A percentile compares a stretch with the other conserved stretches of the same genome.
These are phyloP conservation scores for Luidia sarsii DNA, from an alignment of 53 echinoderm and acorn worm species.

Conservation along the genomic window DNA sequence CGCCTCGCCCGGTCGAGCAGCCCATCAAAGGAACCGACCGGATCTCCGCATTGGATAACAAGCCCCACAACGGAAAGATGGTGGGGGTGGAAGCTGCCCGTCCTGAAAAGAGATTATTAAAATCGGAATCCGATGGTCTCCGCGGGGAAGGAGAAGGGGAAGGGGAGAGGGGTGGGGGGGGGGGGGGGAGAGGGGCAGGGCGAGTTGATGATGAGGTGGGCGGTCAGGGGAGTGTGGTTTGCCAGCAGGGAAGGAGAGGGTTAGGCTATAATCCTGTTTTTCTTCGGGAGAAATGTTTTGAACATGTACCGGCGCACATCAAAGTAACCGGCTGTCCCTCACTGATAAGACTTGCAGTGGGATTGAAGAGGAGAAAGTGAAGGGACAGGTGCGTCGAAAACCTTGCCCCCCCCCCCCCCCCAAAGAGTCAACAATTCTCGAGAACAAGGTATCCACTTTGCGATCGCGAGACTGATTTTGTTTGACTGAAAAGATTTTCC, in stretches of 20 bases:
- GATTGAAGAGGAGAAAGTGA: too few species aligned
- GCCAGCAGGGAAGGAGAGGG: too few species aligned
- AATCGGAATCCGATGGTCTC: neutral
- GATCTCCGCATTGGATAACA: neutral
- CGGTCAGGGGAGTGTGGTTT: too few species aligned
- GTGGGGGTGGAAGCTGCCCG: neutral
- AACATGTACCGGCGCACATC: neutral
- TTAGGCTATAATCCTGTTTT: neutral
- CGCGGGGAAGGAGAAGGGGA: neutral
- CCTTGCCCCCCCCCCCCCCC: too few species aligned
- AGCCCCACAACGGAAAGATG: neutral
- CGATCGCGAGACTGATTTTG: too few species aligned
- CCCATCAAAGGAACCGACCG: conserved; percentile 29
- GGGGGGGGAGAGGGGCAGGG: too few species aligned
- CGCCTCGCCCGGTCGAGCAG: neutral
- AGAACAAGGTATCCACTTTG: too few species aligned
- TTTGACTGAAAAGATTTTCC: too few species aligned
- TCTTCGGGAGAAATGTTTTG: neutral
- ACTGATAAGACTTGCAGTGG: too few species aligned
- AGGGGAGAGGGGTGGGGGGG: neutral
- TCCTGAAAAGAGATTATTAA: conserved; percentile 20
- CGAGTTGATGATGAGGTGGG: conserved; percentile 10
- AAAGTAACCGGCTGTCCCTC: neutral
- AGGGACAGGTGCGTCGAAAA: too few species aligned
- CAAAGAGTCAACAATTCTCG: too few species aligned